Base-by-base conservation (phyloP, 2,888 invertebrate genomes). In the Ganaspis brasiliensis region DNA sequence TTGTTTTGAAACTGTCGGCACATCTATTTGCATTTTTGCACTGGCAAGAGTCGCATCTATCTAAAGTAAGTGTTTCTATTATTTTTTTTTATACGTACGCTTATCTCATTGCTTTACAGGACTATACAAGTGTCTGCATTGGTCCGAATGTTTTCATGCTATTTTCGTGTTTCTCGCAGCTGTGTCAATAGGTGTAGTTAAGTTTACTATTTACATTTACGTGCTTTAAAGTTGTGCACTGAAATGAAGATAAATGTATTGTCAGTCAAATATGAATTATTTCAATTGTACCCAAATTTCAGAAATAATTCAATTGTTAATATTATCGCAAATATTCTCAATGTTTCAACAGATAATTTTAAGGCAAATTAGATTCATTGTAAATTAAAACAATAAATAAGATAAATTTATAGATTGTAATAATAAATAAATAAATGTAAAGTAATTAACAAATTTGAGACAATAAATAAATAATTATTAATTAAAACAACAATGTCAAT, bases 31-130 rank as follows among this genome's bases (percentile, higher is more conserved):
- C 10, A 14, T 75, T 75, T n/a, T 72, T 72, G 70, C 56, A 76
- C 70, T 75, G 35, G 70, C 52, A 56, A 37, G 37, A 74, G 72
- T 78, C 59, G 55, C 61, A 45, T 71, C 72, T 70, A 61, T 72
- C 35, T 73, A 70, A 40, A 67, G 26, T 31, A 21, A 35, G 12
- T 61, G 19, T 35, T 40, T 40, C 3, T 59, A 1, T 61, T 61
- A 16, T 31, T 9, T 16, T 16, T 31, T 19, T 61, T 19, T 19
- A 37, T 63, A 40, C 19, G 14, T 63, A 63, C 37, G 19, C 37
- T 37, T 21, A 63, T 61, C 45, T 45, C 61, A 61, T 35, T 35
- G 61, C 24, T 40, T 40, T 40, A 63, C 63, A 63, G 40, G 40
- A 40, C 63, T 40, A 40, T 63, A 63, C 63, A 63, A 63, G 37